Evolutionary conservation across 2,888 invertebrate genomes (phyloP), one percentile per base, ranked within the genome.

Genomic region (Lasioglossum oenotherae): DNA sequence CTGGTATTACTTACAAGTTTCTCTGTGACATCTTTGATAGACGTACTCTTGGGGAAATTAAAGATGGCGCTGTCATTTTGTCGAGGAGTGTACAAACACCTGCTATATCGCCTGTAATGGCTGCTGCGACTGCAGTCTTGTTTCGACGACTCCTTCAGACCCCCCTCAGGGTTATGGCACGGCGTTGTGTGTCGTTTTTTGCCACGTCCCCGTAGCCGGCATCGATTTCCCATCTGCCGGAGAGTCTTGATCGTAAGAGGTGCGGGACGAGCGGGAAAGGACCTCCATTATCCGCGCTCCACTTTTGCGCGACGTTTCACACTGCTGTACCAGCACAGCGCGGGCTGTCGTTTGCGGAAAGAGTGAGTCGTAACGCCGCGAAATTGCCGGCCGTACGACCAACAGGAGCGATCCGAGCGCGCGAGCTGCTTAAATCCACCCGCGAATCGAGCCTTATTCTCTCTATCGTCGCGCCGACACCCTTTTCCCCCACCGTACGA

Each of bases 211-310:
- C 31, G 64, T 31, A 64, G 8, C 87, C 83, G 69, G 87, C 89
- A 91, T 91, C 91, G 91, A 91, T 91, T 91, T 91, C 90, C 77
- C 91, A 88, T 91, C 89, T 86, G 87, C 86, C 86, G 85, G 57
- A 79, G 87, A 80, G 88, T 91, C 89, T 77, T 80, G 88, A 53
- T 88, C 87, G 78, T 82, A 85, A 81, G 75, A 74, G 75, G 67
- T 44, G 35, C 49, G 73, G 67, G 31, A 38, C 60, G 46, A 69
- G 67, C 44, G 60, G 67, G 81, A 85, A 87, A 87, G 86, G 86
- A 89, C 89, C 77, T 87, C 86, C 90, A 87, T 89, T 90, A 90
- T 84, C 81, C 87, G 71, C 31, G 87, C 78, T 78, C 87, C 78
- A 90, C 84, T 90, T 90, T 87, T 78, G 81, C 67, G 81, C 85